Conservation (phyloP, 1,140 invertebrate species). For the Hormaphis cornu region DNA sequence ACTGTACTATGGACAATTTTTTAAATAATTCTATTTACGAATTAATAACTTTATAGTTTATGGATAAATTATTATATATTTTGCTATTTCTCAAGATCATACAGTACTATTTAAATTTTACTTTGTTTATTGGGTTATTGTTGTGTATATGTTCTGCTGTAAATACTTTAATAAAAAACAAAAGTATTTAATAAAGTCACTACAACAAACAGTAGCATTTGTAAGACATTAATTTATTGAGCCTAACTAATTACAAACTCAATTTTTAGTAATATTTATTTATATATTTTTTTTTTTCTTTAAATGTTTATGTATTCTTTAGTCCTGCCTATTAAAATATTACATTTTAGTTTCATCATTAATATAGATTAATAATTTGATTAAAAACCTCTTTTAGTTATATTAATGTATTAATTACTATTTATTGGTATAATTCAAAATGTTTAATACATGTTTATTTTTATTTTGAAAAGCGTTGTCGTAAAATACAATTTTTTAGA, state of each 20-base stretch:
- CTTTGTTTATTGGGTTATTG: not conserved
- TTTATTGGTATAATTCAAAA: conserved; percentile 18
- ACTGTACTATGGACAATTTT: not conserved
- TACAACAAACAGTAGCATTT: not conserved
- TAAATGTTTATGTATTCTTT: not conserved
- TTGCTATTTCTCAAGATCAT: not conserved
- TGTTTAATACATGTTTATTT: conserved; percentile 2
- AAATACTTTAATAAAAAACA: not conserved
- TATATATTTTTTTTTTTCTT: not conserved
- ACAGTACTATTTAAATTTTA: not conserved
- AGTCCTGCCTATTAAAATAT: conserved; percentile 9
- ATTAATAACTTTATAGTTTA: conserved; percentile 2
- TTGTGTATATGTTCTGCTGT: not conserved
- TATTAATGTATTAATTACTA: too few species aligned
- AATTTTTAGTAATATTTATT: not conserved
- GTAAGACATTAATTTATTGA: not conserved
- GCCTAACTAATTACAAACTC: too few species aligned
- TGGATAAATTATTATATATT: not conserved
- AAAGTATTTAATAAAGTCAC: not conserved
- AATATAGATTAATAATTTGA: not conserved
- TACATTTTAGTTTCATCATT: conserved; percentile 5
- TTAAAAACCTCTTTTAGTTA: not conserved
- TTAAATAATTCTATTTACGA: not conserved
- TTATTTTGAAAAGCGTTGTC: not conserved
- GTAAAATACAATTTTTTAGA: not conserved